Evolutionary conservation across 2,113 vertebrate genomes (phyloP), one percentile per base, ranked within the genome.

Genomic region (Dendrocopos noguchii): DNA sequence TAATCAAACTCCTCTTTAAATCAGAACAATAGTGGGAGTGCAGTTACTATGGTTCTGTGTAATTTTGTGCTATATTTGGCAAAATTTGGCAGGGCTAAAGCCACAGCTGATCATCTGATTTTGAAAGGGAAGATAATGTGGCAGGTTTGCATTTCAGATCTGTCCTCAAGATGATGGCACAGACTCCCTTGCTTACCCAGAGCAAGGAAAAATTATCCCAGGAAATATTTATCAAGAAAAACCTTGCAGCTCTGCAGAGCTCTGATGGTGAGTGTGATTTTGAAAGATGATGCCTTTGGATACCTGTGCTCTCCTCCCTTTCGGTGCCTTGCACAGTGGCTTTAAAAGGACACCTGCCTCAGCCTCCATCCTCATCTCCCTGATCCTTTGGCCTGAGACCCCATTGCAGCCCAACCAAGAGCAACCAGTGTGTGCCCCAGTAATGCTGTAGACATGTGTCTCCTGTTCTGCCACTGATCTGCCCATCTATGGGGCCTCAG

Each of bases 21-120:
- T 89, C 87, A 86, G 95, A 95, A 95, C 77, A 97, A 96, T 94
- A 80, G 95, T 93, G 94, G 95, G 97, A 96, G 94, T 94, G 93
- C 93, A 96, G 94, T 96, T 97, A 96, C 97, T 96, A 95, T 95
- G 96, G 97, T 85, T 97, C 96, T 97, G 91, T 97, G 95, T 97
- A 96, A 97, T 97, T 97, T 97, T 97, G 95, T 97, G 93, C 96
- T 98, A 98, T 97, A 97, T 97, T 96, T 65, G 93, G 96, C 93
- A 91, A 91, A 96, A 97, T 96, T 96, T 97, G 96, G 97, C 97
- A 91, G 94, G 90, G 77, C 85, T 97, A 77, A 97, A 93, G 95
- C 91, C 94, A 95, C 93, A 96, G 97, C 95, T 97, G 93, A 95
- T 98, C 96, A 98, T 98, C 95, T 97, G 91, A 97, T 94, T 97